Base-by-base conservation (phyloP, 2,797 vertebrate genomes). In the Tenualosa ilisha region DNA sequence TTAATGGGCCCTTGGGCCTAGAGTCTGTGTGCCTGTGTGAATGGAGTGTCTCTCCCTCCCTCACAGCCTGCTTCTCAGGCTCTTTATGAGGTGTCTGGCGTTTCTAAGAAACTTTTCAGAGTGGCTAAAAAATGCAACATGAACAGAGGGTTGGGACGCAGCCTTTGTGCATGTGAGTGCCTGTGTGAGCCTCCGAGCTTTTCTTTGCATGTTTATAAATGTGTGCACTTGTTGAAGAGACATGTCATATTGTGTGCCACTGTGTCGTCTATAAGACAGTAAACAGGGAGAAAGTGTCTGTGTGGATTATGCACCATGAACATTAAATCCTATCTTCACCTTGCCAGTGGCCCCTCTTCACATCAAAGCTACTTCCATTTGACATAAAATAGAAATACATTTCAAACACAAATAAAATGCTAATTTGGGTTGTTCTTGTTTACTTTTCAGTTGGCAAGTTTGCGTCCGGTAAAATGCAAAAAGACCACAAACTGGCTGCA, bases 71-170 rank as follows among this genome's bases (percentile, higher is more conserved):
- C 40, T 40, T 43, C 20, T 17, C 72, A 5, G 37, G 40, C 26
- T 26, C 72, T 79, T 79, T 79, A 79, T 79, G 72, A 79, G 72
- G 72, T 79, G 72, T 95, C 94, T 94, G 84, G 88, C 93, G 95
- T 96, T 95, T 93, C 95, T 95, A 96, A 95, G 95, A 93, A 96
- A 96, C 95, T 95, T 95, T 95, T 94, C 91, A 93, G 92, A 94
- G 86, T 88, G 88, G 90, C 93, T 94, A 88, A 96, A 94, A 95
- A 95, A 96, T 96, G 95, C 89, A 93, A 46, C 40, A 46, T 43
- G 72, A 79, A 79, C 72, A 79, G 72, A 79, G 72, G 37, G 37
- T 46, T 79, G 72, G 72, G 72, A 79, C 37, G 17, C 31, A 20
- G 31, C 72, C 72, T 79, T 79, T 79, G 72, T 79, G 72, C 40